Evolutionary conservation across 2,797 vertebrate genomes (phyloP).

Genomic region (Brachyrhaphis roseni): DNA sequence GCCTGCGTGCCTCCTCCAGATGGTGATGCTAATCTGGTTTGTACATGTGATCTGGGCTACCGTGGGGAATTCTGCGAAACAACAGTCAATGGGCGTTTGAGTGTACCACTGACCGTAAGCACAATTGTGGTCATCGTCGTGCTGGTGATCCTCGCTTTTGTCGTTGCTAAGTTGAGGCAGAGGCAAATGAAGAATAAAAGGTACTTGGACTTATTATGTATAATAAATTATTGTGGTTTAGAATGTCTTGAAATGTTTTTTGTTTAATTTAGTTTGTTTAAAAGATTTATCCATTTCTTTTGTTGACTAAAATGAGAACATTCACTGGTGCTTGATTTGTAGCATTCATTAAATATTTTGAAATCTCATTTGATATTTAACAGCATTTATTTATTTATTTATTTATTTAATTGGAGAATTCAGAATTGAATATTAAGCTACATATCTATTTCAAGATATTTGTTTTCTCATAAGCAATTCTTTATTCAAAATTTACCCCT

Average conservation of each 20-base stretch:
- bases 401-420: neutral
- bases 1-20: slow-evolving; percentile 67
- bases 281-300: neutral
- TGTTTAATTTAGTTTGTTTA: neutral
- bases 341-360: no score
- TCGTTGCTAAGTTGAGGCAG: slow-evolving; percentile 76
- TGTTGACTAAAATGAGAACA: neutral
- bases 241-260: neutral
- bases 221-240: neutral
- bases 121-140: slow-evolving; percentile 71
- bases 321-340: neutral
- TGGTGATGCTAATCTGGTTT: slow-evolving; percentile 59
- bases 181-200: slow-evolving; percentile 70
- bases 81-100: slow-evolving; percentile 64
- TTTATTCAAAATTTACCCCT: neutral
- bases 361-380: no score
- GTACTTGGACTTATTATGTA: slow-evolving; percentile 54
- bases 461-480: neutral
- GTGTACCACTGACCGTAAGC: slow-evolving; percentile 78
- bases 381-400: no score
- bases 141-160: slow-evolving; percentile 71
- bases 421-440: neutral
- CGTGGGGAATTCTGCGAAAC: slow-evolving; percentile 79
- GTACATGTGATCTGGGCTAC: slow-evolving; percentile 84
- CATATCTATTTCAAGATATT: neutral